phyloP scores from a whole-genome alignment of 2,888 invertebrate genomes.

The Smittia sp. region DNA sequence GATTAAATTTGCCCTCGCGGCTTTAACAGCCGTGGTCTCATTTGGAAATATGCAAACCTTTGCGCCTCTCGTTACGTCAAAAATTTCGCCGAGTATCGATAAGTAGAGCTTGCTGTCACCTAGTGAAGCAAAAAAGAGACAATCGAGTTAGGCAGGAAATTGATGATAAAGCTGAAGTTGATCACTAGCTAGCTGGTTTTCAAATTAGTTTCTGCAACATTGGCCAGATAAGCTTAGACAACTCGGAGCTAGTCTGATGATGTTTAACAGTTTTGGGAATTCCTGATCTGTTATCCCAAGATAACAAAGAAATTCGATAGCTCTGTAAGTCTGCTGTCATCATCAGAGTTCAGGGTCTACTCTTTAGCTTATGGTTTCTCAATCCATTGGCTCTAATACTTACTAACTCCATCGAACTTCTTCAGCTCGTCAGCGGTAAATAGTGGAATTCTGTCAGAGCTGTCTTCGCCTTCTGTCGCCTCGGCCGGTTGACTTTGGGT shows the following conservation, averaged over 20 bases:
- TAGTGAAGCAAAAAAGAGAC: background rate
- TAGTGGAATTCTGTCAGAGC: background rate
- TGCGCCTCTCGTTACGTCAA: constrained; percentile 22
- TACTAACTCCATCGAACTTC: constrained; percentile 31
- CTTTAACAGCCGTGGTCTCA: too few relatives aligned
- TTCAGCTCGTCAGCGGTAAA: constrained; percentile 22
- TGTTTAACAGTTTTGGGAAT: too few relatives aligned
- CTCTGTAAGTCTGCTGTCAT: background rate
- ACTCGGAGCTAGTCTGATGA: too few relatives aligned
- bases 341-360: background rate
- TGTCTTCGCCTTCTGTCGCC: background rate
- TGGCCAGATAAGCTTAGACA: too few relatives aligned
- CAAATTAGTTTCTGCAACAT: too few relatives aligned
- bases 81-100: constrained; percentile 25
- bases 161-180: too few relatives aligned
- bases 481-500: background rate
- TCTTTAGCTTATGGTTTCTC: background rate
- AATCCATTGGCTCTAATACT: too few relatives aligned
- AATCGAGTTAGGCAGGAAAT: too few relatives aligned
- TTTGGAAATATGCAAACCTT: too few relatives aligned
- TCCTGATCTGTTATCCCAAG: too few relatives aligned
- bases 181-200: too few relatives aligned
- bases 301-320: background rate
- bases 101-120: constrained; percentile 31
- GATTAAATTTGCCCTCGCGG: too few relatives aligned